Evolutionary conservation across 2,797 vertebrate species (phyloP).

Genomic region (Microtus californicus): DNA sequence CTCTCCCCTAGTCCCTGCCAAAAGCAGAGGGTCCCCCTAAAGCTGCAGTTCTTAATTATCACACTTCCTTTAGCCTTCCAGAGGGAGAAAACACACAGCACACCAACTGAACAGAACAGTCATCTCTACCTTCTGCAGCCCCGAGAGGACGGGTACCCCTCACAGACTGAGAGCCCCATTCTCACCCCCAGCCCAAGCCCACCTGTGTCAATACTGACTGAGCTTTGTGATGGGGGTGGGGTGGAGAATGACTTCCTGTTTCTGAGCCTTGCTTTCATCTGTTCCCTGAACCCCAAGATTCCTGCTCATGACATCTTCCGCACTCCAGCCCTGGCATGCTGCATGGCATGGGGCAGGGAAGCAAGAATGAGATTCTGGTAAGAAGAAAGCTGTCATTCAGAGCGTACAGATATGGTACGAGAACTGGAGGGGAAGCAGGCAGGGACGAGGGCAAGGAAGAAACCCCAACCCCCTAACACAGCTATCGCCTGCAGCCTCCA

Average conservation of each 20-base stretch:
- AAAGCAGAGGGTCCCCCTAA: background rate
- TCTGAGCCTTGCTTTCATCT: slow-evolving; percentile 5
- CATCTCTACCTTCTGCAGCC: background rate
- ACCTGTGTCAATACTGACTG: background rate
- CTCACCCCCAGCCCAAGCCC: background rate
- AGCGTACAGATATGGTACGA: rapidly evolving
- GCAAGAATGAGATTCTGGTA: background rate
- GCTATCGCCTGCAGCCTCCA: background rate
- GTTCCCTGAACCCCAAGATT: background rate
- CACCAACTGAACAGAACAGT: slow-evolving; percentile 1
- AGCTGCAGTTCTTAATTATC: slow-evolving; percentile 20
- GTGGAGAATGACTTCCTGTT: background rate
- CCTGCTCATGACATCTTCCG: background rate
- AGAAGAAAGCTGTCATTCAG: background rate
- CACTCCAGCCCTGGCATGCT: background rate
- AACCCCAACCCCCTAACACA: background rate
- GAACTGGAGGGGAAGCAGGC: background rate
- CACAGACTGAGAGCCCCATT: rapidly evolving
- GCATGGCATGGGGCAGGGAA: background rate
- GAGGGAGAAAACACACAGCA: background rate
- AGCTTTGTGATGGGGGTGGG: background rate
- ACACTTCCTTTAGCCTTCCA: slow-evolving; percentile 23
- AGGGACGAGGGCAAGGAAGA: background rate
- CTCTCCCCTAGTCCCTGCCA: background rate
- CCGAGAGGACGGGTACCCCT: background rate